phyloP scores from a whole-genome alignment of 1,140 invertebrate species.

The Sitophilus oryzae region DNA sequence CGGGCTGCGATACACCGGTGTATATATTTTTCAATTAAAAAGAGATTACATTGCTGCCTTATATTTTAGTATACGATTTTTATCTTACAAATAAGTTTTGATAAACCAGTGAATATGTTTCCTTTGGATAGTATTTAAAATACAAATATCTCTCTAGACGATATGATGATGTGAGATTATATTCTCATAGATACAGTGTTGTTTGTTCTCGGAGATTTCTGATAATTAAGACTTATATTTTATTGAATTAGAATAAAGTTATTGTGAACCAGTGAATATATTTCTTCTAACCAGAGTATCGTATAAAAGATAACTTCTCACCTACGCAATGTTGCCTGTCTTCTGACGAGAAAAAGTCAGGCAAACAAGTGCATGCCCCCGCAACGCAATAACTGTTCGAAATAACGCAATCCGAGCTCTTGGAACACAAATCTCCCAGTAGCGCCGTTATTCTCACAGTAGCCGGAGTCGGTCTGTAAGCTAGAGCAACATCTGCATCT shows the following conservation, averaged over 20 bases:
- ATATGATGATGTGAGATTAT: too few relatives aligned
- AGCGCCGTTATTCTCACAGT: constrained; percentile 64
- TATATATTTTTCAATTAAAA: too few relatives aligned
- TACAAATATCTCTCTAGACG: too few relatives aligned
- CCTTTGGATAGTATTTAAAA: too few relatives aligned
- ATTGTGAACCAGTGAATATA: constrained; percentile 13
- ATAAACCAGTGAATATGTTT: too few relatives aligned
- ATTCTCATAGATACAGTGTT: too few relatives aligned
- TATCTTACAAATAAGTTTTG: too few relatives aligned
- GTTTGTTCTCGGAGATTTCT: too few relatives aligned
- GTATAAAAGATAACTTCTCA: constrained; percentile 41
- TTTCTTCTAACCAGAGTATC: neutral
- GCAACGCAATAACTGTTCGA: constrained; percentile 63
- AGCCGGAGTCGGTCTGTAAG: constrained; percentile 58
- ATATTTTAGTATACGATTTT: too few relatives aligned
- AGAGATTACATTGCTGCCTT: too few relatives aligned
- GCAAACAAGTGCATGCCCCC: constrained; percentile 65
- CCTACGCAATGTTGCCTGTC: constrained; percentile 68
- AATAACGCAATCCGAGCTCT: constrained; percentile 66
- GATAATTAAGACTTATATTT: too few relatives aligned
- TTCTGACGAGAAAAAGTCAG: constrained; percentile 57
- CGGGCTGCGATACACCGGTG: too few relatives aligned
- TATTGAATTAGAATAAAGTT: constrained; percentile 2
- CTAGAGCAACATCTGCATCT: constrained; percentile 40
- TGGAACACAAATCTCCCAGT: constrained; percentile 70